Evolutionary conservation across 2,888 invertebrate species (phyloP).

Genomic region (Drosophila borealis): DNA sequence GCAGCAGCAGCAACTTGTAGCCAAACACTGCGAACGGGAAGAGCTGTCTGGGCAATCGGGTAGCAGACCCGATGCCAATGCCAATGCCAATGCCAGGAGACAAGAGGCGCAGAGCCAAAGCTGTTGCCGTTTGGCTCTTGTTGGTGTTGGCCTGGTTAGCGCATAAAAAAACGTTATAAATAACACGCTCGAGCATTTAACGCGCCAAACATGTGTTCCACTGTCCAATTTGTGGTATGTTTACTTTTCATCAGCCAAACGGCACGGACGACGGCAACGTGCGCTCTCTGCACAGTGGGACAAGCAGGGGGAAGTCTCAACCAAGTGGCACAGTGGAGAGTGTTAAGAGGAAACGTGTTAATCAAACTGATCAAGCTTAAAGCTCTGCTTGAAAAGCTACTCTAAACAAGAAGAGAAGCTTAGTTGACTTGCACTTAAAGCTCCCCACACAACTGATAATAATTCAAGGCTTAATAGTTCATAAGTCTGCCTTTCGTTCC

Average conservation of each 20-base stretch:
- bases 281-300: too few relatives aligned
- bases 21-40: slow-evolving; percentile 42
- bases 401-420: too few relatives aligned
- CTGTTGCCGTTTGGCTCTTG: slow-evolving; percentile 20
- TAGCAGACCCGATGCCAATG: slow-evolving; percentile 22
- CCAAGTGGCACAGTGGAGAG: neutral
- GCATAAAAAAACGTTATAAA: slow-evolving; percentile 79
- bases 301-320: neutral
- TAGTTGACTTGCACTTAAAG: too few relatives aligned
- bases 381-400: neutral
- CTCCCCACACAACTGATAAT: too few relatives aligned
- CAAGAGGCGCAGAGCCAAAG: slow-evolving; percentile 18
- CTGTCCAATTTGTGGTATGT: slow-evolving; percentile 81
- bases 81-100: slow-evolving; percentile 25
- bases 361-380: slow-evolving; percentile 29
- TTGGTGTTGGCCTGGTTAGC: slow-evolving; percentile 52
- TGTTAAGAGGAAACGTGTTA: slow-evolving; percentile 25
- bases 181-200: slow-evolving; percentile 81
- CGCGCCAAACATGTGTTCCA: slow-evolving; percentile 82
- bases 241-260: slow-evolving; percentile 73
- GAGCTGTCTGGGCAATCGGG: slow-evolving; percentile 48
- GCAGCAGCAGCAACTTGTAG: slow-evolving; percentile 42
- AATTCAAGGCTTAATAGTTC: too few relatives aligned
- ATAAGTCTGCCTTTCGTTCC: neutral
- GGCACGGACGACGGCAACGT: slow-evolving; percentile 7